These are phyloP conservation scores for Triplophysa rosa DNA, from an alignment of 2,113 vertebrate species.

Conservation along the genomic window DNA sequence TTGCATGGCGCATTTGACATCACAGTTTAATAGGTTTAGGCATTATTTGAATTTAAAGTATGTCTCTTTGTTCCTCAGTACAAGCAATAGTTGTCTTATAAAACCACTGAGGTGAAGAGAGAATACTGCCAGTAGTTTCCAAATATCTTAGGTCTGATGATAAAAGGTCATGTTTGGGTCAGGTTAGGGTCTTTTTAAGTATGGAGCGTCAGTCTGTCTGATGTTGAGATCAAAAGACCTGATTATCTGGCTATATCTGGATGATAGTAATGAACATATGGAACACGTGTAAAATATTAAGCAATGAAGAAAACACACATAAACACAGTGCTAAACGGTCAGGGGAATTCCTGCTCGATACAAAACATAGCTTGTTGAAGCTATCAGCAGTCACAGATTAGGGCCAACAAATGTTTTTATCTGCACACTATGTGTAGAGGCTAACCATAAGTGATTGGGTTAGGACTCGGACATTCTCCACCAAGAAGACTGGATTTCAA, in stretches of 20 bases:
- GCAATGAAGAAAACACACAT: constrained; percentile 25
- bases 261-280: background rate
- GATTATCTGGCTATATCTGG: background rate
- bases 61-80: too few relatives aligned
- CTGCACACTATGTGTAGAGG: constrained; percentile 19
- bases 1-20: too few relatives aligned
- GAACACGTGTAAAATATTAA: constrained; percentile 33
- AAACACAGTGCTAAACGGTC: constrained; percentile 40
- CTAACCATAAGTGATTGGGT: constrained; percentile 15
- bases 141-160: background rate
- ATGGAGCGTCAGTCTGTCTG: background rate
- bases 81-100: background rate
- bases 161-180: background rate
- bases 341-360: constrained; percentile 41
- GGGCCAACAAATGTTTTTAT: constrained; percentile 47
- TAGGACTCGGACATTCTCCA: constrained; percentile 2
- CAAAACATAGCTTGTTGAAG: constrained; percentile 46
- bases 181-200: background rate
- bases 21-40: too few relatives aligned
- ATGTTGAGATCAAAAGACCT: constrained; percentile 4
- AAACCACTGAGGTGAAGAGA: background rate
- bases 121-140: background rate
- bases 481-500: background rate
- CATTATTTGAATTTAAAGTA: too few relatives aligned
- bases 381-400: constrained; percentile 36